Evolutionary conservation across 2,113 vertebrate species (phyloP), one percentile per base, ranked within the genome.

Genomic region (Hypocryptadius cinnamomeus): DNA sequence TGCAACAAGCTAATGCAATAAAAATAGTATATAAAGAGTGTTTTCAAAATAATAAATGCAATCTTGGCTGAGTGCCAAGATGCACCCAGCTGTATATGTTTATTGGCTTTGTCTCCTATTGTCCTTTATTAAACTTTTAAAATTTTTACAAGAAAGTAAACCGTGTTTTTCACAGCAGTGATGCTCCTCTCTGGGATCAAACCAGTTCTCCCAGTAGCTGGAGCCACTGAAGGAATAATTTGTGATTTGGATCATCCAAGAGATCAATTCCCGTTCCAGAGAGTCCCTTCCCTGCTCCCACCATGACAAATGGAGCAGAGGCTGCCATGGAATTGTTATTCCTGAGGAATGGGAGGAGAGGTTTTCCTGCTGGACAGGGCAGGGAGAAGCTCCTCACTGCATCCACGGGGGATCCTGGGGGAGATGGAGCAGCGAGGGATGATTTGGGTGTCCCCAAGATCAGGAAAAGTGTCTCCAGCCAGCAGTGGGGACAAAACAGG

Each of bases 401-500:
- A 64, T 47, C 48, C 3, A 0, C 8, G 5, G 53, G 18, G 59
- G 15, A 7, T 31, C 18, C 64, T 51, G 78, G 31, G 9, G 69
- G 37, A 60, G 63, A 19, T 61, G 18, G 16, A 17, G 25, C 42
- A 50, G 33, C 15, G 15, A 13, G 44, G 1, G 11, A 23, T 42
- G 59, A 10, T 61, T 11, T 42, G 27, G 21, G 14, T 4, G 9
- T 21, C 40, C 28, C 39, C 39, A 9, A 24, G 15, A 15, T 22
- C 10, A 1, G 51, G 11, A 28, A 47, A 54, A 45, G 11, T 10
- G 11, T 76, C 10, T 30, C 28, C 44, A 68, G 27, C 13, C 57
- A 8, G 33, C 23, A 5, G 3, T 7, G 66, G 30, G 61, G 53
- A 50, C 56, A 50, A 3, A 0, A 6, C 28, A 10, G 11, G 17